These are phyloP conservation scores for Tipula vernalis DNA, from an alignment of 2,888 invertebrate genomes.

Conservation along the genomic window DNA sequence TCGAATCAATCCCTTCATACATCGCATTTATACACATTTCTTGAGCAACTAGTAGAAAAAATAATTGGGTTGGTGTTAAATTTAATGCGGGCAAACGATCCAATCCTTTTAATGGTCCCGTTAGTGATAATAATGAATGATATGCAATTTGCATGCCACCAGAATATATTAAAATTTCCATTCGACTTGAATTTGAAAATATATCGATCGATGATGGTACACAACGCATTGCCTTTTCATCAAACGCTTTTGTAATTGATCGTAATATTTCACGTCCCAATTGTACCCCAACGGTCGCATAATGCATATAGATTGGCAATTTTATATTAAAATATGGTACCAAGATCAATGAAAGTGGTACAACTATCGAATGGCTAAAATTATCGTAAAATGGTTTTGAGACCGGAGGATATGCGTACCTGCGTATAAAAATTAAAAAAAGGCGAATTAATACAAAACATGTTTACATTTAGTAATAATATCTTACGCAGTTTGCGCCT, in stretches of 20 bases:
- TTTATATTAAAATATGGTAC: slow-evolving; percentile 32
- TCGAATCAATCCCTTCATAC: slow-evolving; percentile 31
- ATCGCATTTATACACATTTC: slow-evolving; percentile 33
- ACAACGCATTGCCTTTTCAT: slow-evolving; percentile 34
- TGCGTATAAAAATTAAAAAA: slow-evolving; percentile 18
- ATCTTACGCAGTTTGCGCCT: slow-evolving; percentile 30
- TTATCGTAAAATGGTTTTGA: slow-evolving; percentile 35
- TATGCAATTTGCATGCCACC: slow-evolving; percentile 37
- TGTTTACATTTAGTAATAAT: too few relatives aligned
- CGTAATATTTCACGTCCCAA: slow-evolving; percentile 35
- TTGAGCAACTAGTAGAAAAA: slow-evolving; percentile 33
- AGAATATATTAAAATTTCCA: slow-evolving; percentile 35
- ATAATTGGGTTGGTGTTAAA: slow-evolving; percentile 34
- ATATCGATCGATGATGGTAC: slow-evolving; percentile 34
- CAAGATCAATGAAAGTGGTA: slow-evolving; percentile 33
- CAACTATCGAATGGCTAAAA: slow-evolving; percentile 35
- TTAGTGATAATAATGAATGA: slow-evolving; percentile 34
- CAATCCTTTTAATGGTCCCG: slow-evolving; percentile 35
- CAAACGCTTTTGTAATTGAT: slow-evolving; percentile 34
- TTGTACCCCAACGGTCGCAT: slow-evolving; percentile 34
- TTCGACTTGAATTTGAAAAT: slow-evolving; percentile 34
- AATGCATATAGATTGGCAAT: slow-evolving; percentile 34
- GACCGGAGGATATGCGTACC: slow-evolving; percentile 35
- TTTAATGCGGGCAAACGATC: slow-evolving; percentile 32
- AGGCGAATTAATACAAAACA: background rate